phyloP scores from a whole-genome alignment of 2,113 vertebrate genomes.

The Lichenostomus cassidix region DNA sequence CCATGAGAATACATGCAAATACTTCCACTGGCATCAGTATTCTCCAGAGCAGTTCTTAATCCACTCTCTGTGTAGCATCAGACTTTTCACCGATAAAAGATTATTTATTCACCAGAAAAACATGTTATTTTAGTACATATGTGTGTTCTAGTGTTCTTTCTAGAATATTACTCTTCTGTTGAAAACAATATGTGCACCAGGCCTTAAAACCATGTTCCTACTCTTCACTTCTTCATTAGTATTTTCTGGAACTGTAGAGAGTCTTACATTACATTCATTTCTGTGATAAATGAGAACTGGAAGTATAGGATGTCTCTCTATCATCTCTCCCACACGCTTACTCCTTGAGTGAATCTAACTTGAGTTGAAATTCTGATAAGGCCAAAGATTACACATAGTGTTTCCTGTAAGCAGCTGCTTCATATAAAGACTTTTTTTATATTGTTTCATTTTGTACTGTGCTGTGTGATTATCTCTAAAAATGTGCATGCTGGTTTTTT shows the following conservation, averaged over 20 bases:
- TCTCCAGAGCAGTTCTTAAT: background rate
- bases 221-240: background rate
- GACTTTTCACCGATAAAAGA: background rate
- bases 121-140: background rate
- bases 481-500: background rate
- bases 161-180: background rate
- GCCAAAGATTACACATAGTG: background rate
- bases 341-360: background rate
- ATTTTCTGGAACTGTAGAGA: background rate
- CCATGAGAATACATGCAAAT: background rate
- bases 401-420: conserved; percentile 43
- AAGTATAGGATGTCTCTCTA: background rate
- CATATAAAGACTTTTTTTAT: background rate
- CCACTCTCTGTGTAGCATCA: background rate
- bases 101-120: background rate
- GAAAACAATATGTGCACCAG: background rate
- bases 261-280: background rate
- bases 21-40: background rate
- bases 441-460: background rate
- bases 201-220: background rate
- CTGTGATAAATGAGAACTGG: background rate
- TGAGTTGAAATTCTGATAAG: background rate
- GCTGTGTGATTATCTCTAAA: background rate
- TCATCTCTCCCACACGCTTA: background rate
- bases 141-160: background rate